A percentile compares a stretch with the other conserved stretches of the same genome.
phyloP scores from a whole-genome alignment of 1,140 invertebrate genomes.

The Psilanteris sp. region DNA sequence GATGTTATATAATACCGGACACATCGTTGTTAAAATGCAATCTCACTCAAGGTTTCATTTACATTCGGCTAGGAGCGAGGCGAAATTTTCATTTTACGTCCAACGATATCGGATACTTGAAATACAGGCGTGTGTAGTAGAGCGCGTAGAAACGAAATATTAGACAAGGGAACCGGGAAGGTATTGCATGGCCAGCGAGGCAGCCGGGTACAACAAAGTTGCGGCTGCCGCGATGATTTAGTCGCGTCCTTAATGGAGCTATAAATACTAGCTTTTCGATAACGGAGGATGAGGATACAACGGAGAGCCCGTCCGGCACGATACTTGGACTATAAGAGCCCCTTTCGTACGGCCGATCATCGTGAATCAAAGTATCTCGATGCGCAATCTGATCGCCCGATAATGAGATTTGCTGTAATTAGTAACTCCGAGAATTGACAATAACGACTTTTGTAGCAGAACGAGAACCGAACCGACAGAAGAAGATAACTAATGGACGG shows the following conservation, averaged over 20 bases:
- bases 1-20: conserved; percentile 58
- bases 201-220: conserved; percentile 77
- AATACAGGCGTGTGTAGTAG: conserved; percentile 72
- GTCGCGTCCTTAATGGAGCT: conserved; percentile 79
- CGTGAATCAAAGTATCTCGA: conserved; percentile 60
- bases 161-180: conserved; percentile 75
- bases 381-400: conserved; percentile 62
- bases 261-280: conserved; percentile 80
- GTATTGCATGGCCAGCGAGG: conserved; percentile 72
- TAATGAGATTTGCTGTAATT: conserved; percentile 66
- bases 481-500: conserved; percentile 57
- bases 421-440: conserved; percentile 55
- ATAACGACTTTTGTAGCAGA: conserved; percentile 53
- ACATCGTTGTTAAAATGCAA: conserved; percentile 65
- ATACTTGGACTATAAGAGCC: conserved; percentile 54
- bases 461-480: conserved; percentile 33
- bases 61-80: conserved; percentile 61
- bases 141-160: conserved; percentile 76
- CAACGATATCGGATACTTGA: conserved; percentile 73
- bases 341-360: conserved; percentile 55
- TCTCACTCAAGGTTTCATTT: conserved; percentile 67
- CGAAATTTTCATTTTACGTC: conserved; percentile 72
- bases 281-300: conserved; percentile 72
- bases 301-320: conserved; percentile 49
- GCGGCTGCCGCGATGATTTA: conserved; percentile 78